Evolutionary conservation across 35 echinoderm and acorn worm species (phyloP), one percentile per base, ranked within the genome.

Genomic region (Apostichopus parvimensis): DNA sequence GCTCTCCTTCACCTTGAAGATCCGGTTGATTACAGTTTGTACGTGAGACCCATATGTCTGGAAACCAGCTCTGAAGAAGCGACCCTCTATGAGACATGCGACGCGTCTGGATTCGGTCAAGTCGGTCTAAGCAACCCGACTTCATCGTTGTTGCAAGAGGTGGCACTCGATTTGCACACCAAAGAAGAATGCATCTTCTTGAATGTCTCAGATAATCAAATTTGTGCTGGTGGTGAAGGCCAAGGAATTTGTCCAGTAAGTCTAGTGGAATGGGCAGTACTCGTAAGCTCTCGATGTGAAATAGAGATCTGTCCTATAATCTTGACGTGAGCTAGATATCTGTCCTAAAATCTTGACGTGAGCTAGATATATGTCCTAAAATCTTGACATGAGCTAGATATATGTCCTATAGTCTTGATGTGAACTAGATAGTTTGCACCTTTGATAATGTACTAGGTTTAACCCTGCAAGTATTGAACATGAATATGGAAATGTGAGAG

Each of bases 171-270:
- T 28, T 59, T 85, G 82, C 56, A 56, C 13, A 9, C 45, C 9
- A 85, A 85, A 59, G 82, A 85, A 54, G 56, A 85, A 59, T 85
- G 82, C 21, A 13, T 85, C 5, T 54, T 56, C 13, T 9, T 85
- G 9, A 85, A 85, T 59, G 21, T 85, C 45, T 56, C 82, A 20
- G 82, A 85, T 21, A 85, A 85, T 59, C 82, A 85, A 59, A 85
- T 85, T 53, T 85, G 82, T 85, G 82, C 82, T 59, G 82, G 82
- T 59, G 82, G 82, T 14, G 45, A 6, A 5, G 82, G 82, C 56
- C 9, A 85, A 85, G 82, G 82, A 59, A 59, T 59, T 59, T 85
- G 82, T 59, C 82, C 82, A 21, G 82, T 85, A 85, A 85, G 23
- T 85, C 6, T 79, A 21, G 34, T 45, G 34, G 34, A 45, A 45